These are phyloP conservation scores for Centropus unirufus DNA, from an alignment of 2,113 vertebrate species.

Conservation along the genomic window DNA sequence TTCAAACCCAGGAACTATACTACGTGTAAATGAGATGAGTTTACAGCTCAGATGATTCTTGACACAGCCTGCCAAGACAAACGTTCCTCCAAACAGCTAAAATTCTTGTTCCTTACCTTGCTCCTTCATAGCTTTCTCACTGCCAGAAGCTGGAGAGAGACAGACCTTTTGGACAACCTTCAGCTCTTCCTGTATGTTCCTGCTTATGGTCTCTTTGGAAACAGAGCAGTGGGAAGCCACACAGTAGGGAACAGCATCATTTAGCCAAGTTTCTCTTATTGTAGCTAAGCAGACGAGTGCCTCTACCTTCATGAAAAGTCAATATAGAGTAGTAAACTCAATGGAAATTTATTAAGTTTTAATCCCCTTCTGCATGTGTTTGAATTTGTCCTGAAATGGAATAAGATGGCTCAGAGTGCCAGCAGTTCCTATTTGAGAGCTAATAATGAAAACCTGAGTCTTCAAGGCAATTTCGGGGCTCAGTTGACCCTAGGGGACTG, in stretches of 20 bases:
- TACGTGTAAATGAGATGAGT: neutral
- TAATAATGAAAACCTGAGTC: neutral
- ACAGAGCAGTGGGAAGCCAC: neutral
- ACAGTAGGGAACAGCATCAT: neutral
- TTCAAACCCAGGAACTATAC: neutral
- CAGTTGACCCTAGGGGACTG: neutral
- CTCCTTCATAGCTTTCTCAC: neutral
- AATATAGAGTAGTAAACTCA: neutral
- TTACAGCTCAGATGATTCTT: neutral
- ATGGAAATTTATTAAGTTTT: neutral
- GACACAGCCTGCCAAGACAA: neutral
- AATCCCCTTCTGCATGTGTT: fast-evolving
- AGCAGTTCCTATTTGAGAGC: neutral
- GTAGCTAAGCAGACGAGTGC: neutral
- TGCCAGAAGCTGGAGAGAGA: neutral
- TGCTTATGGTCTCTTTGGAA: neutral
- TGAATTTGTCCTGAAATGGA: neutral
- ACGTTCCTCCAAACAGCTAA: neutral
- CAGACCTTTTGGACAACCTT: neutral
- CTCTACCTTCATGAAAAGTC: neutral
- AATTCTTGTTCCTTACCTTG: neutral
- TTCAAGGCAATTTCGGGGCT: neutral
- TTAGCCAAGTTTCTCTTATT: neutral
- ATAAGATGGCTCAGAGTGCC: neutral
- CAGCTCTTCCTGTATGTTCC: neutral